A percentile compares a stretch with the other conserved stretches of the same genome.
Evolutionary conservation across 2,113 vertebrate species (phyloP).

Genomic region (Carollia perspicillata): DNA sequence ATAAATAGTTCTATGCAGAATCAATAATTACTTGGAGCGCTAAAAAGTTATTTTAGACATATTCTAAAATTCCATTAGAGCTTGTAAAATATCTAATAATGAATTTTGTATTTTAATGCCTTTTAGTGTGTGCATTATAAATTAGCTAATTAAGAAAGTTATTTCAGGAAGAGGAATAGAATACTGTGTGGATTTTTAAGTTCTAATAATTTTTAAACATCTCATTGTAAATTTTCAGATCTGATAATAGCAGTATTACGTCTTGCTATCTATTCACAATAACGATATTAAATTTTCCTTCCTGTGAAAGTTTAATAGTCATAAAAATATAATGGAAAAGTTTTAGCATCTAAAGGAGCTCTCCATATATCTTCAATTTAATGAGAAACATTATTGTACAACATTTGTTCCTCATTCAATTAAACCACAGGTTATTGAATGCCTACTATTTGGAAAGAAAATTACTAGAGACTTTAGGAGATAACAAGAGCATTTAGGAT

Average conservation of each 20-base stretch:
- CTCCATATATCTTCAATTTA: constrained; percentile 48
- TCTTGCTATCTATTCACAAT: constrained; percentile 6
- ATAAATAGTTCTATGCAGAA: constrained; percentile 41
- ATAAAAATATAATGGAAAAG: constrained; percentile 20
- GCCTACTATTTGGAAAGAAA: constrained; percentile 54
- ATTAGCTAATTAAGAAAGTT: constrained; percentile 46
- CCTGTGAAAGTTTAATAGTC: constrained; percentile 34
- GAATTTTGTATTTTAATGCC: constrained; percentile 1
- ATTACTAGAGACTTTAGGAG: constrained; percentile 33
- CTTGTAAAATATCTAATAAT: constrained; percentile 31
- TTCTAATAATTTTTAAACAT: constrained; percentile 47
- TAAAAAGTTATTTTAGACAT: constrained; percentile 50
- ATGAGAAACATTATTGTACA: constrained; percentile 49
- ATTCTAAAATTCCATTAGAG: constrained; percentile 27
- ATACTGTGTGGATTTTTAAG: constrained; percentile 6
- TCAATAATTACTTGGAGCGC: constrained; percentile 38
- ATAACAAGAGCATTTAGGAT: constrained; percentile 37
- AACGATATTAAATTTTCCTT: constrained; percentile 50
- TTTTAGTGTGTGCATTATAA: constrained; percentile 25
- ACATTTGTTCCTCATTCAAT: constrained; percentile 45
- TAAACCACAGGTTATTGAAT: constrained; percentile 45
- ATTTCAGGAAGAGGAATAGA: constrained; percentile 42
- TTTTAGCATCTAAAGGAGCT: constrained; percentile 30
- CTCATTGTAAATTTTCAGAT: constrained; percentile 41
- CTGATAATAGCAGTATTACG: not conserved